These are phyloP conservation scores for Odontamblyopus rebecca DNA, from an alignment of 2,797 vertebrate species.

Conservation along the genomic window DNA sequence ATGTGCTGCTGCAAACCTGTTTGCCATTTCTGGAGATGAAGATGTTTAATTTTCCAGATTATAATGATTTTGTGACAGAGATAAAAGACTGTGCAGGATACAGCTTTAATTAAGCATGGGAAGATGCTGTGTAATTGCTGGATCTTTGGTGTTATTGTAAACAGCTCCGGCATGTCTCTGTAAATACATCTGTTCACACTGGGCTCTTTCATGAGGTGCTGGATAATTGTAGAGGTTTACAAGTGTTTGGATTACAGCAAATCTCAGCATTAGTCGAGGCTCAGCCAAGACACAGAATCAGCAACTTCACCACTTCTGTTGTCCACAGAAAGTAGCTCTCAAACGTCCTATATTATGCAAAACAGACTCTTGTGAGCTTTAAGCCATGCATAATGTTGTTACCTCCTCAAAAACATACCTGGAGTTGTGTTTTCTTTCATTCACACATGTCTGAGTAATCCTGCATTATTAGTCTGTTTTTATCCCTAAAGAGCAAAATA, in stretches of 20 bases:
- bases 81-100: constrained; percentile 53
- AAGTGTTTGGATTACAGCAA: constrained; percentile 20
- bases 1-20: not conserved
- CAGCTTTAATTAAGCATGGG: constrained; percentile 60
- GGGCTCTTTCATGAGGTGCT: constrained; percentile 17
- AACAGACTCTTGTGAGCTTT: too few relatives aligned
- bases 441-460: too few relatives aligned
- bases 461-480: too few relatives aligned
- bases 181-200: constrained; percentile 29
- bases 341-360: too few relatives aligned
- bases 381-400: too few relatives aligned
- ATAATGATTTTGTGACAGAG: constrained; percentile 52
- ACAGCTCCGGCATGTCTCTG: constrained; percentile 14
- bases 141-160: constrained; percentile 33
- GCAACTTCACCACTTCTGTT: not conserved
- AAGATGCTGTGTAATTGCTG: constrained; percentile 56
- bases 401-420: too few relatives aligned
- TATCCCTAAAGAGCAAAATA: too few relatives aligned
- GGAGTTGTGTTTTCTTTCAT: too few relatives aligned
- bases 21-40: constrained; percentile 24
- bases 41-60: constrained; percentile 64
- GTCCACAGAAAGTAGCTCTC: not conserved
- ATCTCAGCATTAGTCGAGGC: constrained; percentile 15
- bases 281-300: not conserved
- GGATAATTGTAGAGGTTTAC: constrained; percentile 25